Evolutionary conservation across 2,888 invertebrate species (phyloP).

Genomic region (Aplocera efformata): DNA sequence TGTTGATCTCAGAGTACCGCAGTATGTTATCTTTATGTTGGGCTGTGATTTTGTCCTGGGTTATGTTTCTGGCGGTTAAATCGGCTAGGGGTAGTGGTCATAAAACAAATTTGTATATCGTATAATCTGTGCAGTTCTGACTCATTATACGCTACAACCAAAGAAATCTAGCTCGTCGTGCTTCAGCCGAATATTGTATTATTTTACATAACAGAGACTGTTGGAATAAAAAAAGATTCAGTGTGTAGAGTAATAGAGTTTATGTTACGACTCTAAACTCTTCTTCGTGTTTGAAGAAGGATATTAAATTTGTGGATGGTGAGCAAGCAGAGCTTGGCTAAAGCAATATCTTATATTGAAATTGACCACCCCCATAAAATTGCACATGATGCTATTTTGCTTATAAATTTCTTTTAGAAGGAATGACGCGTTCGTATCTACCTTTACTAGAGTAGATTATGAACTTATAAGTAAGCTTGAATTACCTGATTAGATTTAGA

Average conservation of each 20-base stretch:
- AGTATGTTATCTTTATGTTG: slow-evolving; percentile 47
- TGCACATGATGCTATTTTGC: neutral
- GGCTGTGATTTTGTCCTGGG: slow-evolving; percentile 57
- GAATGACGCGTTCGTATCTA: neutral
- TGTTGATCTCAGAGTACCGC: slow-evolving; percentile 54
- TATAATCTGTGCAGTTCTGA: neutral
- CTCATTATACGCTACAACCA: slow-evolving; percentile 7
- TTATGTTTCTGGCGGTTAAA: slow-evolving; percentile 31
- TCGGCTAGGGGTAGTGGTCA: slow-evolving; percentile 21
- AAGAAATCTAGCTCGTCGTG: slow-evolving; percentile 1
- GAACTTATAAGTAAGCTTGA: slow-evolving; percentile 30
- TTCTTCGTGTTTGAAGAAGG: too few relatives aligned
- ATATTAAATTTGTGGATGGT: too few relatives aligned
- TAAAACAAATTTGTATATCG: slow-evolving; percentile 7
- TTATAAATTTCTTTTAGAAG: neutral
- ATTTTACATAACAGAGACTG: too few relatives aligned
- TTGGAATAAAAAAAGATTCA: too few relatives aligned
- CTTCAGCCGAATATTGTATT: neutral
- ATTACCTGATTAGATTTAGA: slow-evolving; percentile 52
- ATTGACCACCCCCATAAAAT: slow-evolving; percentile 2
- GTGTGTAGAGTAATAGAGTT: too few relatives aligned
- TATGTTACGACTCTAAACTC: too few relatives aligned
- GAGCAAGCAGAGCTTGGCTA: too few relatives aligned
- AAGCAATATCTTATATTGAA: neutral
- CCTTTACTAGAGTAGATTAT: slow-evolving; percentile 33